Base-by-base conservation (phyloP, 2,888 invertebrate species). In the Darwinula stevensoni region DNA sequence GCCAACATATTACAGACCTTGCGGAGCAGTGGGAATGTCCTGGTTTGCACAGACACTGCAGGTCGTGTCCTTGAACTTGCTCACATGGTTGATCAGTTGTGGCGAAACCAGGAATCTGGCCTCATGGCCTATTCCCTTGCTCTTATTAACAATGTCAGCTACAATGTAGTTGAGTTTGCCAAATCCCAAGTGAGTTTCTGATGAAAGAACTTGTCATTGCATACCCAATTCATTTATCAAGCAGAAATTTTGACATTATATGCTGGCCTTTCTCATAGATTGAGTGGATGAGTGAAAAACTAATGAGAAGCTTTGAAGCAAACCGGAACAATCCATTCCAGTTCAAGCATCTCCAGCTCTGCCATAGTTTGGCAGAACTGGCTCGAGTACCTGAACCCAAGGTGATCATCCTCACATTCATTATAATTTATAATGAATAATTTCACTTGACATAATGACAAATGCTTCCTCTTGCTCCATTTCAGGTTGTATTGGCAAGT, bases 271-370 rank as follows among this genome's bases (percentile, higher is more conserved):
- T n/a, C n/a, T n/a, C n/a, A n/a, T 51, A 74, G 62, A 86, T 97
- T 40, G 97, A 97, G 54, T 97, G 94, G 97, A 97, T 99, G 97
- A 86, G 86, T 47, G 94, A 97, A 47, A 94, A 91, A 47, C 56
- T 99, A 27, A 84, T 91, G 60, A 67, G 82, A 36, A 71, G 71
- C 32, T 80, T 82, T 47, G 80, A 82, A 49, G 76, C 75, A 1
- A 75, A 75, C 0, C 62, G 84, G 34, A 76, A 74, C 44, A 91
- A 88, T 57, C 94, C 94, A 0, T 94, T 91, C 50, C 82, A 82
- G 33, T 75, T 94, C 38, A 74, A 76, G 38, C 78, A 91, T 53
- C 57, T 97, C 31, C 80, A 86, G 43, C 57, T 94, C 4, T 91
- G 91, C 44, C 94, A 97, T 51, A 78, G 73, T 35, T 62, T 88